These are phyloP conservation scores for Solenopsis fugax DNA, from an alignment of 1,140 invertebrate species.

Conservation along the genomic window DNA sequence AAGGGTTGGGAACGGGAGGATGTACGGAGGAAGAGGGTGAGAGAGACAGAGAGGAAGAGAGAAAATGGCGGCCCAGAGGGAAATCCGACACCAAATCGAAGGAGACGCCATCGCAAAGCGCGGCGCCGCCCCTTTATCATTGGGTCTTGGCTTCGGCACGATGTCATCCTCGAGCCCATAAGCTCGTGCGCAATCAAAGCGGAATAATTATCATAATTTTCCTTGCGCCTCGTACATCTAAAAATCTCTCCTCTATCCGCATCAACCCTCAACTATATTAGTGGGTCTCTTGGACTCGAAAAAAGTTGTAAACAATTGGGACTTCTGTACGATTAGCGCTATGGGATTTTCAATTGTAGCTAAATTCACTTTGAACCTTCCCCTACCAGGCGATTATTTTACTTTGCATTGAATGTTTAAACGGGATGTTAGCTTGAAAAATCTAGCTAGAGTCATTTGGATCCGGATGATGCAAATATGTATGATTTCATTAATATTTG, in stretches of 20 bases:
- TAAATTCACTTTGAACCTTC: too few species aligned
- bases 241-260: neutral
- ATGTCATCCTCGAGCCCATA: slow-evolving; percentile 53
- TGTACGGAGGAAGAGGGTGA: slow-evolving; percentile 40
- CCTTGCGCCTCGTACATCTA: neutral
- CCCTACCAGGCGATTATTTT: too few species aligned
- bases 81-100: slow-evolving; percentile 86
- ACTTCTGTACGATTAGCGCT: too few species aligned
- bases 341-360: too few species aligned
- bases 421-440: too few species aligned
- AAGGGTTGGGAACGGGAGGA: slow-evolving; percentile 40
- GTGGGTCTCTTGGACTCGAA: too few species aligned
- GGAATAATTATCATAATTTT: slow-evolving; percentile 28
- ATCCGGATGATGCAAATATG: too few species aligned
- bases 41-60: slow-evolving; percentile 77
- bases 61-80: slow-evolving; percentile 85
- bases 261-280: too few species aligned
- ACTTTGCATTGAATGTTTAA: too few species aligned
- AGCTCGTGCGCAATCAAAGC: slow-evolving; percentile 15
- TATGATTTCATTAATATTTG: too few species aligned
- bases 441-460: too few species aligned
- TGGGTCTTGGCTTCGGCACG: slow-evolving; percentile 68
- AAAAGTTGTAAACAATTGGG: too few species aligned
- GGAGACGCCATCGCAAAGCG: slow-evolving; percentile 86
- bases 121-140: slow-evolving; percentile 85